Base-by-base conservation (phyloP, 2,888 invertebrate species). In the Ephialtes manifestator region DNA sequence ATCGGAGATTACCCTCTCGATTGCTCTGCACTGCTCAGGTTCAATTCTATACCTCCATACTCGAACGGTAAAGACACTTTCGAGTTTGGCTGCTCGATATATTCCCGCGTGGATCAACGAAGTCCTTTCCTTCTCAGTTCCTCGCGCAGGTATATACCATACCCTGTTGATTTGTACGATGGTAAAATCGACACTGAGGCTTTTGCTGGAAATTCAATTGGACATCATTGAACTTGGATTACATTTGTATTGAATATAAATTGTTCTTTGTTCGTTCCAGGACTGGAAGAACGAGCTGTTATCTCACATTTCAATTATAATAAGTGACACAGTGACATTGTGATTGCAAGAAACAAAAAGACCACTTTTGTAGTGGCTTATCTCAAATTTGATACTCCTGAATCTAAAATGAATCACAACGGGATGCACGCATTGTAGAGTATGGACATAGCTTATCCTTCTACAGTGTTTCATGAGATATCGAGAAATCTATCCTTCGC, bases 1-100 rank as follows among this genome's bases (percentile, higher is more conserved):
- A 90, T 90, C 89, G 90, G 86, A 86, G 90, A 92, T 92, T 91
- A 92, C 87, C 72, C 51, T 86, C 84, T 86, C 89, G 88, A 91
- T 90, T 88, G 90, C 90, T 90, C 89, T 89, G 87, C 90, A 89
- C 88, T 88, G 87, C 72, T 70, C 60, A 63, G 53, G 31, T 70
- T 51, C 70, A 15, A 75, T 35, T 39, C 31, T 18, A 39, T 65
- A 39, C 39, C 65, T 8, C 18, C 11, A 53, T 39, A 31, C 18
- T 51, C 48, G n/a, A 35, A 18, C 4, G 51, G 75, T 48, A 48
- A 39, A 39, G 65, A 53, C 35, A 65, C 65, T 65, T 65, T 60
- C 48, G 43, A 28, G 74, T 31, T 63, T 63, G 20, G 11, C 43
- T 13, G 65, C 60, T 43, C 20, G 43, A 67, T 35, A 43, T 67